Conservation (phyloP, 2,797 vertebrate genomes). For the Cuculus canorus region DNA sequence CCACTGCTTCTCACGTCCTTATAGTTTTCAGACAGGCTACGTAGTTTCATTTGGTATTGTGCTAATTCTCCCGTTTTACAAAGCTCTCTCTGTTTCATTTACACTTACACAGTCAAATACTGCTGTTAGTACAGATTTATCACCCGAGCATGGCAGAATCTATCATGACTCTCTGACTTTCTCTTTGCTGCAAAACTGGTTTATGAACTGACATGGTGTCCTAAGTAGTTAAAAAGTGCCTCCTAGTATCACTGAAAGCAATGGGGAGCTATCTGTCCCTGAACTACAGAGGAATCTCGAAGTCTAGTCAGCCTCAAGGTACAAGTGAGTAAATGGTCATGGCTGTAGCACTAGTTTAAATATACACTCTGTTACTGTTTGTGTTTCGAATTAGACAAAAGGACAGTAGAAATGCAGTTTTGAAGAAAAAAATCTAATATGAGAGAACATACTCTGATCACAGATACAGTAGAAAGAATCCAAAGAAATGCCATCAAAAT, state of each 20-base stretch:
- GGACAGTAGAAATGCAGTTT: neutral
- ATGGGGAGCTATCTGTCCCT: neutral
- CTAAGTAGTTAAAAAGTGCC: neutral
- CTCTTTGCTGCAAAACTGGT: neutral
- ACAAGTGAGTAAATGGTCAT: neutral
- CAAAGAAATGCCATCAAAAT: neutral
- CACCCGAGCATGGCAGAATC: neutral
- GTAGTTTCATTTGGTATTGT: rapidly evolving
- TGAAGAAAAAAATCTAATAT: neutral
- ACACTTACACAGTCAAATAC: neutral
- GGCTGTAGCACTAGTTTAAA: neutral
- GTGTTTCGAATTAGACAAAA: neutral
- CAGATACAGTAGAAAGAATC: neutral
- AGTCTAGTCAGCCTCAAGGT: neutral
- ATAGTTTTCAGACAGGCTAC: neutral
- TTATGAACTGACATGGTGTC: neutral
- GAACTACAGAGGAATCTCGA: neutral
- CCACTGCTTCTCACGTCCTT: rapidly evolving
- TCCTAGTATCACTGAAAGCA: neutral
- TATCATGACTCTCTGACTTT: neutral
- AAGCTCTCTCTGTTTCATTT: neutral
- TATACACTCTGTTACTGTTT: neutral
- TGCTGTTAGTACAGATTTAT: neutral
- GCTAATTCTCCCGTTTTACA: neutral
- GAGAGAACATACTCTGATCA: neutral